Evolutionary conservation across 2,797 vertebrate species (phyloP).

Genomic region (Manis crassicaudata): DNA sequence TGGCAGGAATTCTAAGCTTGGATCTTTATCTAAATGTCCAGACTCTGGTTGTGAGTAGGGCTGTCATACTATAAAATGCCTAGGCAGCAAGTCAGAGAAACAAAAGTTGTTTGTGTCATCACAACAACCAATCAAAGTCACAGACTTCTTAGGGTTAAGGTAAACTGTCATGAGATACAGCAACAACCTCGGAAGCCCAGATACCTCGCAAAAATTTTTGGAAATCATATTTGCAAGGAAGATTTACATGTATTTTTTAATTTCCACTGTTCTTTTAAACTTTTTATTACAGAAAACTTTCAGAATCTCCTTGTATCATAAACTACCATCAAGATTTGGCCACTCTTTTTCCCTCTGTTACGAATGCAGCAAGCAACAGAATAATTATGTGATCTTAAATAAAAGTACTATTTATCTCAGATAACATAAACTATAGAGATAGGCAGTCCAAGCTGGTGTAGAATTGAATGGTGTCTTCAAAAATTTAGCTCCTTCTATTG

Average conservation of each 20-base stretch:
- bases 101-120: neutral
- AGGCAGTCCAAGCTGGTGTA: neutral
- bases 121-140: neutral
- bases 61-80: neutral
- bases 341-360: neutral
- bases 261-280: slow-evolving; percentile 17
- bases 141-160: neutral
- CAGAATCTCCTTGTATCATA: neutral
- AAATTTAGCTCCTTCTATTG: neutral
- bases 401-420: neutral
- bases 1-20: neutral
- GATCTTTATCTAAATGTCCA: neutral
- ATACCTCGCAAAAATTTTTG: neutral
- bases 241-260: neutral
- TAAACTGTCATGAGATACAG: neutral
- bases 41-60: neutral
- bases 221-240: slow-evolving; percentile 4
- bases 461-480: neutral
- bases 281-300: slow-evolving; percentile 30
- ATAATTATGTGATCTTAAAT: neutral
- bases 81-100: neutral
- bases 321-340: neutral
- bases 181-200: neutral
- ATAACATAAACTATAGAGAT: neutral
- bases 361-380: neutral